Conservation (phyloP, 2,888 invertebrate genomes). For the Oasisia sp. region DNA sequence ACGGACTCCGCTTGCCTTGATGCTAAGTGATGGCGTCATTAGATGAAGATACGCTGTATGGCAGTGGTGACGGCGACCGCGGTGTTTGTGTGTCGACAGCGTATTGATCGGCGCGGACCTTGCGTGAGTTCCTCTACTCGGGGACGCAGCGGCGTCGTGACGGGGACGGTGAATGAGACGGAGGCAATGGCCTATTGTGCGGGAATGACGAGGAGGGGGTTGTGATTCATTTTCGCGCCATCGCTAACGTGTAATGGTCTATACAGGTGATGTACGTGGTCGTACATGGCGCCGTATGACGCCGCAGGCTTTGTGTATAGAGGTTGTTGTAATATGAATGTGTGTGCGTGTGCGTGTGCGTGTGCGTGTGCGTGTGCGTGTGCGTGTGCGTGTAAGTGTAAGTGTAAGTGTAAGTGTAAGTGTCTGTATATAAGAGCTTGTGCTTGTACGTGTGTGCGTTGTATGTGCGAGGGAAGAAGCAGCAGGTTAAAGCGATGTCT, state of each 20-base stretch:
- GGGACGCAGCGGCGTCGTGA: neutral
- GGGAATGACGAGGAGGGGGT: neutral
- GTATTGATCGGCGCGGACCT: neutral
- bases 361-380: neutral
- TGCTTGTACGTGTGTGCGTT: neutral
- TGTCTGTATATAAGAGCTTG: neutral
- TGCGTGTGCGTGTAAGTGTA: neutral
- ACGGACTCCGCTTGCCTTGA: slow-evolving; percentile 7
- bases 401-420: neutral
- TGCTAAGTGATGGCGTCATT: slow-evolving; percentile 10
- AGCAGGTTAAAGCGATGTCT: no score
- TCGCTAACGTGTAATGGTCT: neutral
- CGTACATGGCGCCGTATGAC: neutral
- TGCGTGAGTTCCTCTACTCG: neutral
- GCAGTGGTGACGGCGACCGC: neutral
- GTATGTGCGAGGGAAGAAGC: no score
- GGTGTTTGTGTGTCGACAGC: neutral
- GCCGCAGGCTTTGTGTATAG: neutral
- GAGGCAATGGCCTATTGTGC: neutral
- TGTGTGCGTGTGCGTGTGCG: neutral
- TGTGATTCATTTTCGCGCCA: neutral
- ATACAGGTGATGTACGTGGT: neutral
- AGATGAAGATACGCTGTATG: neutral
- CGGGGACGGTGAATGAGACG: neutral
- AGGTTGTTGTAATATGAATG: neutral